phyloP scores from a whole-genome alignment of 2,113 vertebrate genomes.

The Hemicordylus capensis region DNA sequence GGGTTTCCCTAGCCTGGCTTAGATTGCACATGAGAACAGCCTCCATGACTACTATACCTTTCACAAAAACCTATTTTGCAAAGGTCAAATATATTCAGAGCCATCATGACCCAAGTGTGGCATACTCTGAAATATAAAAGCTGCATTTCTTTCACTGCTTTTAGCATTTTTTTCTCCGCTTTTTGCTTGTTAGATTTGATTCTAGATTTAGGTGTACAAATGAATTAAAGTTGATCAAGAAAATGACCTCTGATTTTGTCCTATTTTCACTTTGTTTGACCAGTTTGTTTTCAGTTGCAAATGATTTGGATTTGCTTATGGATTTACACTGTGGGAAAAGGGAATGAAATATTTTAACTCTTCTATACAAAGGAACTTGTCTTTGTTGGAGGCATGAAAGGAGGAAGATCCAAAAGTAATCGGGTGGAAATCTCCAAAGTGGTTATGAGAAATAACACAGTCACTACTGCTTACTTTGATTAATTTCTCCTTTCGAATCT shows the following conservation, averaged over 20 bases:
- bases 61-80: background rate
- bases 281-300: background rate
- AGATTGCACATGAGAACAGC: too few relatives aligned
- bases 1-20: too few relatives aligned
- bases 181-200: constrained; percentile 18
- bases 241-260: background rate
- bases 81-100: background rate
- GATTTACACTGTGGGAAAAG: background rate
- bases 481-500: background rate
- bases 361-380: background rate
- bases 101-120: fast-evolving
- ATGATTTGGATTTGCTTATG: background rate
- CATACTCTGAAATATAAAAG: background rate
- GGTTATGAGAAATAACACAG: background rate
- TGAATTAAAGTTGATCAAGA: constrained; percentile 48
- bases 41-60: background rate
- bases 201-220: fast-evolving
- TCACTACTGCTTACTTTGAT: background rate
- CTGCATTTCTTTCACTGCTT: background rate
- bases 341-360: background rate
- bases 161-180: background rate
- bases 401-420: background rate
- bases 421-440: background rate
- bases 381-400: background rate
- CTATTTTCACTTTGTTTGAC: constrained; percentile 16